phyloP scores from a whole-genome alignment of 2,888 invertebrate genomes.

The Parnassius glacialis region DNA sequence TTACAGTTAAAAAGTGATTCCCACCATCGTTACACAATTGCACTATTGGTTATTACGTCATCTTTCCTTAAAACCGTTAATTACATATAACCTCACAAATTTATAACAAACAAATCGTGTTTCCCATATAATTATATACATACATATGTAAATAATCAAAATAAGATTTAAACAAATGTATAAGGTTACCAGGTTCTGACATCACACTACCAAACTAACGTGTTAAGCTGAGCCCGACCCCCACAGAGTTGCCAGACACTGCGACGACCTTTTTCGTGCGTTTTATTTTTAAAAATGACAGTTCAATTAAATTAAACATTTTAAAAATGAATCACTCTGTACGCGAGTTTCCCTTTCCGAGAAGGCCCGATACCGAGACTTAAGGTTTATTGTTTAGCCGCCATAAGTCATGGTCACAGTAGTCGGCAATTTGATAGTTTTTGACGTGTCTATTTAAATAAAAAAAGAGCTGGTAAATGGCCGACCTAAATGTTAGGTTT shows the following conservation, averaged over 20 bases:
- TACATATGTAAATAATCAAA: constrained; percentile 9
- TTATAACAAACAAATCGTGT: too few species aligned
- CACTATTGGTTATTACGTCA: too few species aligned
- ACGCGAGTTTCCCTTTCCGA: constrained; percentile 44
- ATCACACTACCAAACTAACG: constrained; percentile 36
- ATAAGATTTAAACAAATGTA: constrained; percentile 17
- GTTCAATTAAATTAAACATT: constrained; percentile 38
- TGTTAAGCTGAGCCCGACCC: constrained; percentile 31
- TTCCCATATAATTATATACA: too few species aligned
- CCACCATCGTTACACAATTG: too few species aligned
- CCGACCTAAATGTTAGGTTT: constrained; percentile 12
- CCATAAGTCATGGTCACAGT: constrained; percentile 29
- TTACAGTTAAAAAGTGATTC: too few species aligned
- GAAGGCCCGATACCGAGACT: constrained; percentile 42
- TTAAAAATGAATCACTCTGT: constrained; percentile 40
- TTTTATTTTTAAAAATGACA: constrained; percentile 41
- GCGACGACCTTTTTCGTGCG: constrained; percentile 28
- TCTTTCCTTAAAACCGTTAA: too few species aligned
- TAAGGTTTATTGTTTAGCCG: constrained; percentile 20
- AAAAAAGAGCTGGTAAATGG: constrained; percentile 8
- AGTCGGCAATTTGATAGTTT: constrained; percentile 25
- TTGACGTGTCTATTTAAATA: constrained; percentile 20
- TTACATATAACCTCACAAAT: too few species aligned
- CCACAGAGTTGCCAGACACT: constrained; percentile 33
- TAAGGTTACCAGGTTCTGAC: constrained; percentile 29